Percentiles rank a stretch among this genome's conserved stretches.
These are phyloP conservation scores for Fopius arisanus DNA, from an alignment of 1,140 invertebrate species.

Conservation along the genomic window DNA sequence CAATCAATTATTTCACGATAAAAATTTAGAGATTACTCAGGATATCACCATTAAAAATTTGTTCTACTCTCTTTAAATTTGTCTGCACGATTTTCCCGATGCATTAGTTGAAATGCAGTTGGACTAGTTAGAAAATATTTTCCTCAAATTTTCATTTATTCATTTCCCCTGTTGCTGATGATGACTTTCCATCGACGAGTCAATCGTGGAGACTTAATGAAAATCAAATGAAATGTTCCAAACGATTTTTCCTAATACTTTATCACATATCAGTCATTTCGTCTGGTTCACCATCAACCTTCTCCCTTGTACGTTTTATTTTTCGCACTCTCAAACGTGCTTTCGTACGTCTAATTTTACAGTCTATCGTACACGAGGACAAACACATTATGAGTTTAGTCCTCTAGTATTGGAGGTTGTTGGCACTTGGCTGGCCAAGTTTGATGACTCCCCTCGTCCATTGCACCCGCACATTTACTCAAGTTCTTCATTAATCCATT, in stretches of 20 bases:
- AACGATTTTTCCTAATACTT: not conserved
- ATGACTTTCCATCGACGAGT: too few species aligned
- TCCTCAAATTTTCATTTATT: too few species aligned
- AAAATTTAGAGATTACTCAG: too few species aligned
- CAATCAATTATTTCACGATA: too few species aligned
- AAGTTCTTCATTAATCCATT: not conserved
- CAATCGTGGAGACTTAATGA: too few species aligned
- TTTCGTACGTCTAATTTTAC: constrained; percentile 55
- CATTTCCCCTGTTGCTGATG: too few species aligned
- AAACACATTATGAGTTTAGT: constrained; percentile 50
- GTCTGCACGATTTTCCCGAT: constrained; percentile 7
- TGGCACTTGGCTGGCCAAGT: constrained; percentile 48
- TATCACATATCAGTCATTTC: constrained; percentile 21
- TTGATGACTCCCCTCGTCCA: constrained; percentile 45
- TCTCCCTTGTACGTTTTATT: constrained; percentile 39
- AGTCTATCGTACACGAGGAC: constrained; percentile 52
- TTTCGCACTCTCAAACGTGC: constrained; percentile 39
- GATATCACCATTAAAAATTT: not conserved
- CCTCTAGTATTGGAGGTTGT: constrained; percentile 46
- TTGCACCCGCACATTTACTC: constrained; percentile 30
- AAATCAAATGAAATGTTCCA: too few species aligned
- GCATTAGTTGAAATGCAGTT: constrained; percentile 23
- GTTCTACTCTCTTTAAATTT: not conserved
- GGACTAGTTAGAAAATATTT: too few species aligned
- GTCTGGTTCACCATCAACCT: constrained; percentile 33